A percentile compares a stretch with the other conserved stretches of the same genome.
These are phyloP conservation scores for Champsocephalus gunnari DNA, from an alignment of 2,797 vertebrate species.

Conservation along the genomic window DNA sequence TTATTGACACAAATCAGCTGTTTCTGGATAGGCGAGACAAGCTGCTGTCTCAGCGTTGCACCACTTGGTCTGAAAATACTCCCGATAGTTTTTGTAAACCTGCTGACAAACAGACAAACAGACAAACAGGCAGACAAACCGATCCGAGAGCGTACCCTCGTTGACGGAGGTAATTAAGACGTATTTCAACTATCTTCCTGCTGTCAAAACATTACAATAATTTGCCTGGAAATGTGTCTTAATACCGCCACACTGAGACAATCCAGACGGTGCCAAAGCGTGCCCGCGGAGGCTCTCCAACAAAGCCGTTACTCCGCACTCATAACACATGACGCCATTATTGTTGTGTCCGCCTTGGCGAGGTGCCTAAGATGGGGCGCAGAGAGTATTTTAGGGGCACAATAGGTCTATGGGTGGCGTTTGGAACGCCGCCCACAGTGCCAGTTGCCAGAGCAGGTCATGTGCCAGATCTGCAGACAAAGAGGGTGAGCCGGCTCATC, in stretches of 20 bases:
- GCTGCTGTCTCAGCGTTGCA: background rate
- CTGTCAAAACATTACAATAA: background rate
- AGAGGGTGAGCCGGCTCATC: slow-evolving; percentile 66
- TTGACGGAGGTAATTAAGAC: background rate
- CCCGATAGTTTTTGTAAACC: too few species aligned
- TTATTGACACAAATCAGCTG: background rate
- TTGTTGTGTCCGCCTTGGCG: slow-evolving; percentile 57
- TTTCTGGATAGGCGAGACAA: background rate
- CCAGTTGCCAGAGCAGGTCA: slow-evolving; percentile 64
- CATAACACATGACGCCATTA: slow-evolving; percentile 42
- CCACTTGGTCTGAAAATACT: background rate
- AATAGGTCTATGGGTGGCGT: slow-evolving; percentile 68
- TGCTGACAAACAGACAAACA: too few species aligned
- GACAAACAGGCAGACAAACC: too few species aligned
- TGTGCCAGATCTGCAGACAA: slow-evolving; percentile 72
- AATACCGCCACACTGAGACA: slow-evolving; percentile 8
- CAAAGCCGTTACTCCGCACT: slow-evolving; percentile 7
- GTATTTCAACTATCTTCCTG: background rate
- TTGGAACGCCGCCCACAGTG: slow-evolving; percentile 57
- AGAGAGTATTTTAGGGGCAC: slow-evolving; percentile 54
- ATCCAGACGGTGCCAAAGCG: slow-evolving; percentile 27
- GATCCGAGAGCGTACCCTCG: too few species aligned
- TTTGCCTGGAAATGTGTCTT: slow-evolving; percentile 17
- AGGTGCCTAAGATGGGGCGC: slow-evolving; percentile 44
- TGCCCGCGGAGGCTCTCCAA: slow-evolving; percentile 2